These are phyloP conservation scores for Pseudocheirus occidentalis DNA, from an alignment of 2,797 vertebrate species.

Conservation along the genomic window DNA sequence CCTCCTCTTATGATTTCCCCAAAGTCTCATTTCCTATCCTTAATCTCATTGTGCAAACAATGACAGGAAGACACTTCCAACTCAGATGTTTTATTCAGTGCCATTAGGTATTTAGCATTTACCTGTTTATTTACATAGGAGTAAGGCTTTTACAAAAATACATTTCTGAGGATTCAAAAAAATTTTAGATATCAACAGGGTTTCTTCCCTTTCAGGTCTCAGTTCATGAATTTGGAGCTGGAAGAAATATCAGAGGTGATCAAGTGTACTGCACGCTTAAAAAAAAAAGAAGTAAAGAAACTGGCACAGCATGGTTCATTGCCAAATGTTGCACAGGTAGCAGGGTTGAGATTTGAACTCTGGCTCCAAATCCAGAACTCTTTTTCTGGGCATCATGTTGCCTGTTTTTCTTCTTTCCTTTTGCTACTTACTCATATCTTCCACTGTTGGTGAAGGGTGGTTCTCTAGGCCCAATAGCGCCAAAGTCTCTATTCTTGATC, in stretches of 20 bases:
- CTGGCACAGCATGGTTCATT: not conserved
- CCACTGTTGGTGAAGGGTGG: not conserved
- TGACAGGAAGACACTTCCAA: not conserved
- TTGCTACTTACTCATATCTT: not conserved
- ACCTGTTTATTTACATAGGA: fast-evolving
- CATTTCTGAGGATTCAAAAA: not conserved
- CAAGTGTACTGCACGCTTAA: not conserved
- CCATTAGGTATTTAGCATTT: not conserved
- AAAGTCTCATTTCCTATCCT: fast-evolving
- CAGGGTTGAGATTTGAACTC: not conserved
- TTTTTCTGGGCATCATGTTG: not conserved
- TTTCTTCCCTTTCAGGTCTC: not conserved
- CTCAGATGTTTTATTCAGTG: not conserved
- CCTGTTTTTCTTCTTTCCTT: not conserved
- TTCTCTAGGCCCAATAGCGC: not conserved
- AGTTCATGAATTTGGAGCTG: not conserved
- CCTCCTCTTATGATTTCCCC: not conserved
- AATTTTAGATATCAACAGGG: not conserved
- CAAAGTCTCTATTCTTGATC: not conserved
- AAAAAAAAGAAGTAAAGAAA: not conserved
- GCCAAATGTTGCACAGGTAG: not conserved
- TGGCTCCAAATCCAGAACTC: not conserved
- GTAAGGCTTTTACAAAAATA: not conserved
- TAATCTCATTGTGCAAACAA: not conserved
- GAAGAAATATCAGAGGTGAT: not conserved